A percentile compares a stretch with the other conserved stretches of the same genome.
These are phyloP conservation scores for Hylia prasina DNA, from an alignment of 2,113 vertebrate species.

Conservation along the genomic window DNA sequence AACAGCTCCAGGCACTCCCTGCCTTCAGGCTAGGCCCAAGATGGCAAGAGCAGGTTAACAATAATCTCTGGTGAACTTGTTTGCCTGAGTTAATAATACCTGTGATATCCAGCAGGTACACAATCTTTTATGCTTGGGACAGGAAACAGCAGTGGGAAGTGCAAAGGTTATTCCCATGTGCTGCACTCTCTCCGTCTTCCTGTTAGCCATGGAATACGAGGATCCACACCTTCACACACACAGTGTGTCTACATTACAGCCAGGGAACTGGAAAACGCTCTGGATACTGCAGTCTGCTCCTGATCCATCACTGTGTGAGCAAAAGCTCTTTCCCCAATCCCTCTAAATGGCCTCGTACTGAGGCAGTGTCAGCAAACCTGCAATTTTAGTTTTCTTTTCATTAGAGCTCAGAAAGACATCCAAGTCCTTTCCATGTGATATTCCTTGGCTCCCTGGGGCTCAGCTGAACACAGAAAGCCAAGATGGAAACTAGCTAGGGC, in stretches of 20 bases:
- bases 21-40: neutral
- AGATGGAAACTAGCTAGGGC: neutral
- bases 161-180: neutral
- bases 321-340: neutral
- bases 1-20: neutral
- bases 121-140: neutral
- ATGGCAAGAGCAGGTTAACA: neutral
- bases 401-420: neutral
- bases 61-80: neutral
- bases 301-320: neutral
- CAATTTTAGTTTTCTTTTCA: neutral
- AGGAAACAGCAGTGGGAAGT: neutral
- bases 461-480: neutral
- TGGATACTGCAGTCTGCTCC: neutral
- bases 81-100: neutral
- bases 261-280: neutral
- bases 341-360: neutral
- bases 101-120: neutral
- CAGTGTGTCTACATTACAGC: fast-evolving
- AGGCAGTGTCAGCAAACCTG: neutral
- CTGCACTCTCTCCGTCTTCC: neutral
- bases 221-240: neutral
- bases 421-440: neutral
- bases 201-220: fast-evolving
- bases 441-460: neutral